Percentiles rank a stretch among this genome's conserved stretches.
phyloP scores from a whole-genome alignment of 2,797 vertebrate genomes.

The Atherinosoma microstoma region DNA sequence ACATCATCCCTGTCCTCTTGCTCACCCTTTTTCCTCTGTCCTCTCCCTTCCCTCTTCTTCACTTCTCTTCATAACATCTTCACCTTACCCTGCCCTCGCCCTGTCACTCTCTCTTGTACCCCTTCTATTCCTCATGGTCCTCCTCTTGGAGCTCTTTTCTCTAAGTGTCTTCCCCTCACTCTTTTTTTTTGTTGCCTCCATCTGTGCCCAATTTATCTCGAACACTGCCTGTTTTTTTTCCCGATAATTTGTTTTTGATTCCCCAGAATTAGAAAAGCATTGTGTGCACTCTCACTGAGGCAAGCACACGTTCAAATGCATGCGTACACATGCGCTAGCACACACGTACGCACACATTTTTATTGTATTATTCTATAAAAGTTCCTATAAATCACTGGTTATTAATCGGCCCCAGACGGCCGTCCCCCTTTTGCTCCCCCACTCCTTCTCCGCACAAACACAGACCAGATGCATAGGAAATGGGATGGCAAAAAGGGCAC shows the following conservation, averaged over 20 bases:
- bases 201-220: constrained; percentile 96
- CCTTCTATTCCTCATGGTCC: constrained; percentile 23
- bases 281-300: constrained; percentile 84
- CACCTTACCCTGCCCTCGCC: constrained; percentile 57
- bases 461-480: constrained; percentile 89
- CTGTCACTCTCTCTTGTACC: constrained; percentile 67
- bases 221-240: constrained; percentile 87
- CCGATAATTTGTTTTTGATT: constrained; percentile 98
- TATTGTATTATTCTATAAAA: constrained; percentile 99
- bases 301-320: constrained; percentile 42
- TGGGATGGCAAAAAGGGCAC: constrained; percentile 92
- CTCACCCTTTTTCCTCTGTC: constrained; percentile 70
- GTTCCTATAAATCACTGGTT: constrained; percentile 98
- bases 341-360: constrained; percentile 87
- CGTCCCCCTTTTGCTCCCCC: constrained; percentile 73
- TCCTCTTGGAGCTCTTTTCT: constrained; percentile 41
- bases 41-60: constrained; percentile 40
- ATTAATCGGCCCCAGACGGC: constrained; percentile 93
- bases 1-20: constrained; percentile 74
- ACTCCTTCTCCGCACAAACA: constrained; percentile 84
- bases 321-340: constrained; percentile 59
- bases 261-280: constrained; percentile 95
- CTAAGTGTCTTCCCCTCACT: constrained; percentile 64
- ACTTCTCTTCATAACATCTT: constrained; percentile 60
- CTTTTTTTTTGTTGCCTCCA: constrained; percentile 84